Conservation (phyloP, 1,140 invertebrate genomes). For the Microvelia longipes region DNA sequence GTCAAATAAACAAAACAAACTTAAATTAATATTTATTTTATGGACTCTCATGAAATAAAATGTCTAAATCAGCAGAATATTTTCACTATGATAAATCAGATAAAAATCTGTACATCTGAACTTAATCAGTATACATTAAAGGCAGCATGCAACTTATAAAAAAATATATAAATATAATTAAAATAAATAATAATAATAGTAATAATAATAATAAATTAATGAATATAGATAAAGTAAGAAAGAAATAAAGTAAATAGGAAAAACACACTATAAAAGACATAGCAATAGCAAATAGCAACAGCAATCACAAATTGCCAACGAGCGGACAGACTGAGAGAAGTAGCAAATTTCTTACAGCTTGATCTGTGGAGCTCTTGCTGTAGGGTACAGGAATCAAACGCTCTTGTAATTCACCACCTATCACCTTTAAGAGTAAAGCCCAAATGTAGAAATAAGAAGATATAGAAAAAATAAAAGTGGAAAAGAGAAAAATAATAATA, state of each 20-base stretch:
- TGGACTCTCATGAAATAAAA: neutral
- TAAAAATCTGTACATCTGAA: neutral
- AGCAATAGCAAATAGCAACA: constrained; percentile 18
- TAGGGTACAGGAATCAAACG: constrained; percentile 96
- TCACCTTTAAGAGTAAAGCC: constrained; percentile 84
- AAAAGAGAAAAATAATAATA: neutral
- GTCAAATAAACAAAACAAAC: neutral
- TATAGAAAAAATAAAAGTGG: constrained; percentile 11
- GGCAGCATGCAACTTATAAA: constrained; percentile 15
- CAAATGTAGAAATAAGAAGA: constrained; percentile 31
- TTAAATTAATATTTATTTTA: neutral
- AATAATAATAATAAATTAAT: too few relatives aligned
- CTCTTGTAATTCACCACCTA: constrained; percentile 98
- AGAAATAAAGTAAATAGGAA: neutral
- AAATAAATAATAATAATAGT: too few relatives aligned
- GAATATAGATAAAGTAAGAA: too few relatives aligned
- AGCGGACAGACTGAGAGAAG: constrained; percentile 31
- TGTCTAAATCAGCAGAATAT: neutral
- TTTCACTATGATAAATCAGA: neutral
- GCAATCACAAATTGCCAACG: constrained; percentile 20
- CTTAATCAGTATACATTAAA: constrained; percentile 10
- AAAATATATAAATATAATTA: neutral
- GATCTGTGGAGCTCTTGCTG: constrained; percentile 98
- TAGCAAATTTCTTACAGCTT: constrained; percentile 82
- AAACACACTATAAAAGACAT: constrained; percentile 17